Base-by-base conservation (phyloP, 1,140 invertebrate species). In the Armadillidium nasatum region DNA sequence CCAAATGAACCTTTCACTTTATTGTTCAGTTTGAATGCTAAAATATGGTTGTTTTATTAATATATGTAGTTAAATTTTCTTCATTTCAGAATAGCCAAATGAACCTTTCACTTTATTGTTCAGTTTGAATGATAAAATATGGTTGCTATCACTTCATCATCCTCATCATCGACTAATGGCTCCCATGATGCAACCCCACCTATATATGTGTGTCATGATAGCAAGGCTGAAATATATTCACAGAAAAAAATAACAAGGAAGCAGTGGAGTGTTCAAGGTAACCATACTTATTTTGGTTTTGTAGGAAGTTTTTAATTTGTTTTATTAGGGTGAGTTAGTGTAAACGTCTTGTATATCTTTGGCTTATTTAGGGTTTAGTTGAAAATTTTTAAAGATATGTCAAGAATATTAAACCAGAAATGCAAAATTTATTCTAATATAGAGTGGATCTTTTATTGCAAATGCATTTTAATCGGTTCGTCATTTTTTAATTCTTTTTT, bases 251-350 rank as follows among this genome's bases (percentile, higher is more conserved):
- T 13, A 15, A 3, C 50, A 60, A 60, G 50, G 7, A 60, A 60
- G 19, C 50, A 60, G 50, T 60, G 50, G 50, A 60, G 50, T 60
- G 50, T 60, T 60, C 50, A 60, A 60, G 50, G 50, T 60, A 4
- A 7, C 11, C 7, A n/a, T n/a, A n/a, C n/a, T 33, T 33, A 33
- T 33, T 3, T 33, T 33, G 33, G 1, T 33, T 33, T 33, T 33
- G 1, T 33, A 33, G 50, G 7, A 60, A 60, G 19, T 60, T 2
- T 19, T 60, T 15, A 3, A 19, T 15, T 60, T 60, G 19, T 60
- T 60, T 15, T 60, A 19, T 15, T 19, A 60, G 11, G 11, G 7
- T 60, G 7, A 60, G 7, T 13, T 13, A 15, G 11, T 60, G 7
- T 15, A 60, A 50, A 10, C 15, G 15, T 10, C 15, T 60, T 60